phyloP scores from a whole-genome alignment of 1,140 invertebrate genomes.

The Adelges cooleyi region DNA sequence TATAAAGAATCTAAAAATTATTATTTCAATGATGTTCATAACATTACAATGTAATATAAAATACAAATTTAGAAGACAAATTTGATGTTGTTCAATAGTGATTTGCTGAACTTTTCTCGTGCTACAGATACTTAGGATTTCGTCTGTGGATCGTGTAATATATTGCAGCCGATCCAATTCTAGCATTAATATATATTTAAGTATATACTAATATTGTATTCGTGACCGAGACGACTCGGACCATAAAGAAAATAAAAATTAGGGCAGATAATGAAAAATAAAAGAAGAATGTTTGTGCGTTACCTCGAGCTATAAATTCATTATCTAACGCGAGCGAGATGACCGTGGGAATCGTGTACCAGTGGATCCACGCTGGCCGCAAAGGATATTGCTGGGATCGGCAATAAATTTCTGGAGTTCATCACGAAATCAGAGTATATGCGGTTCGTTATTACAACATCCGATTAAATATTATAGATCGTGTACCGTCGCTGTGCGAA shows the following conservation, averaged over 20 bases:
- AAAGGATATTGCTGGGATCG: not conserved
- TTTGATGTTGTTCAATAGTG: too few species aligned
- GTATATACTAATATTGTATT: not conserved
- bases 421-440: conserved; percentile 7
- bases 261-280: conserved; percentile 28
- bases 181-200: too few species aligned
- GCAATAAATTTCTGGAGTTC: conserved; percentile 9
- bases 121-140: too few species aligned
- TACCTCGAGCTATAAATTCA: conserved; percentile 28
- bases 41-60: too few species aligned
- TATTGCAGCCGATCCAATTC: not conserved
- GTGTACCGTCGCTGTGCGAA: too few species aligned
- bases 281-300: conserved; percentile 17
- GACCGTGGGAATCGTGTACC: conserved; percentile 25
- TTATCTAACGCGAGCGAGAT: conserved; percentile 14
- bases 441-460: too few species aligned
- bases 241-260: conserved; percentile 14
- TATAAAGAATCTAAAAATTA: too few species aligned
- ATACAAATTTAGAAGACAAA: too few species aligned
- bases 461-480: too few species aligned
- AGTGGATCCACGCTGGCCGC: not conserved
- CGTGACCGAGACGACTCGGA: conserved; percentile 2
- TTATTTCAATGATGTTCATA: too few species aligned
- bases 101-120: too few species aligned
- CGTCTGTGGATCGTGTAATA: too few species aligned